Conservation (phyloP, 2,113 vertebrate genomes). For the Fregetta grallaria region DNA sequence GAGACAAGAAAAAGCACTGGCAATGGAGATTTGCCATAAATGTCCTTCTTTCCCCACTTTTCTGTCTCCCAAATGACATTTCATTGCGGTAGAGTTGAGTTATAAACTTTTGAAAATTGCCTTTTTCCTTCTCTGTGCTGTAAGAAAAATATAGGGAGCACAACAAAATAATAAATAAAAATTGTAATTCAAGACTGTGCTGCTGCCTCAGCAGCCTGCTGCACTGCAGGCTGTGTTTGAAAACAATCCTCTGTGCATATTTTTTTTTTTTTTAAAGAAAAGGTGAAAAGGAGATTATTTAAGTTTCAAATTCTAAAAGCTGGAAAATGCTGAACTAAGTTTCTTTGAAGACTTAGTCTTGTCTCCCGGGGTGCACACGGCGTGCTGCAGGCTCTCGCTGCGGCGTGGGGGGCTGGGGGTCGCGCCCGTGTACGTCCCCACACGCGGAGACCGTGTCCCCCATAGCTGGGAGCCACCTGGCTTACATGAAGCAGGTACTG, state of each 20-base stretch:
- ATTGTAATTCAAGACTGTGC: not conserved
- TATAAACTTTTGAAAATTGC: slow-evolving; percentile 40
- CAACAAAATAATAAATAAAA: slow-evolving; percentile 22
- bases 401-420: not conserved
- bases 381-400: not conserved
- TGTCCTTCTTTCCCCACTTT: not conserved
- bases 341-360: not conserved
- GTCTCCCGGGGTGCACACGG: accelerated
- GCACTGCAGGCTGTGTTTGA: not conserved
- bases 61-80: not conserved
- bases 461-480: accelerated
- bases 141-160: not conserved
- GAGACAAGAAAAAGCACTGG: not conserved
- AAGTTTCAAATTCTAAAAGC: not conserved
- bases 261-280: not conserved
- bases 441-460: accelerated
- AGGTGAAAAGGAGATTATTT: not conserved
- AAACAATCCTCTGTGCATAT: not conserved
- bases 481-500: accelerated
- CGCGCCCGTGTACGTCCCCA: accelerated
- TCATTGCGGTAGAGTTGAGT: not conserved
- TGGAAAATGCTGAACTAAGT: not conserved
- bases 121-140: not conserved
- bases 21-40: not conserved
- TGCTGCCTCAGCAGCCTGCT: slow-evolving; percentile 12